Percentiles rank a stretch among this genome's conserved stretches.
phyloP scores from a whole-genome alignment of 1,140 invertebrate genomes.

The Manduca sexta region DNA sequence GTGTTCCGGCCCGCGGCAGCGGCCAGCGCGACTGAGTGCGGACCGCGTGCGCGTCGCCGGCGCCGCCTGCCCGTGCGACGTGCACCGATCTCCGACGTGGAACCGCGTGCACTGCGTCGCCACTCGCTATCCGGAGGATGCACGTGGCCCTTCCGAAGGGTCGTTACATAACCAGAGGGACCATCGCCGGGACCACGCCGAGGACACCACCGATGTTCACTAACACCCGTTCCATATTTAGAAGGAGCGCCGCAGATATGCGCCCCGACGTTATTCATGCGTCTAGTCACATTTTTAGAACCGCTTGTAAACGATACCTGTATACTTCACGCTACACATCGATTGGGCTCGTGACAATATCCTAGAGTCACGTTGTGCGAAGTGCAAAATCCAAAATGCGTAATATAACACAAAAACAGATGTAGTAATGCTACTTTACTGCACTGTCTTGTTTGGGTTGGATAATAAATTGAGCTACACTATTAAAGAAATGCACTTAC shows the following conservation, averaged over 20 bases:
- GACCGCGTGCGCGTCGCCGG: conserved; percentile 49
- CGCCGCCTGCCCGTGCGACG: conserved; percentile 22
- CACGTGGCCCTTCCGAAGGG: conserved; percentile 53
- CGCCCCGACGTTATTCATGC: conserved; percentile 46
- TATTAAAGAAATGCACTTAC: conserved; percentile 31
- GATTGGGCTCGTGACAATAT: conserved; percentile 22
- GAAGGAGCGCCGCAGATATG: conserved; percentile 56
- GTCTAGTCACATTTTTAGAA: conserved; percentile 67
- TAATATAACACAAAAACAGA: conserved; percentile 23
- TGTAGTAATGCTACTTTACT: conserved; percentile 10
- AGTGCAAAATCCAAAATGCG: conserved; percentile 47
- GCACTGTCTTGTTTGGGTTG: not conserved
- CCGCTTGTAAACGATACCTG: conserved; percentile 65
- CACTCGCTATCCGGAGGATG: conserved; percentile 13
- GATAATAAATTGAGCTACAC: conserved; percentile 3
- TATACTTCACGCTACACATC: conserved; percentile 26
- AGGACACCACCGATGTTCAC: conserved; percentile 38
- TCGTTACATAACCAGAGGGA: conserved; percentile 63
- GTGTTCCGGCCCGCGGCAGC: conserved; percentile 35
- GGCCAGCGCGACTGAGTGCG: conserved; percentile 22
- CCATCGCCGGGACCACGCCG: conserved; percentile 24
- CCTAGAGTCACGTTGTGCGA: conserved; percentile 21
- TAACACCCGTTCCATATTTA: conserved; percentile 66
- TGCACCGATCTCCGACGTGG: conserved; percentile 49
- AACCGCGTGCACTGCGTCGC: conserved; percentile 43